Percentiles rank a stretch among this genome's conserved stretches.
phyloP scores from a whole-genome alignment of 2,888 invertebrate species.

The Anthophora plumipes region DNA sequence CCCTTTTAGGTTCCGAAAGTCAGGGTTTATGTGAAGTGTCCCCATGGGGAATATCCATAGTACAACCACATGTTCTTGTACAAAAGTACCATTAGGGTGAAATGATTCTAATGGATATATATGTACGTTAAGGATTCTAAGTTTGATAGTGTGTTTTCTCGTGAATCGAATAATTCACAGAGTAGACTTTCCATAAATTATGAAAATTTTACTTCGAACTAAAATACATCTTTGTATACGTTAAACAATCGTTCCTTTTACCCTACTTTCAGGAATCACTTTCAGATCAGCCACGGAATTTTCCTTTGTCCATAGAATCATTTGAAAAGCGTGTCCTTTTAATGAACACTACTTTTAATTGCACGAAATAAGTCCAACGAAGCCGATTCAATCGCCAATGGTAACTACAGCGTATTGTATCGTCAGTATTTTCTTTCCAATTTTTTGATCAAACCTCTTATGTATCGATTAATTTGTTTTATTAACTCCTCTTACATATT shows the following conservation, averaged over 20 bases:
- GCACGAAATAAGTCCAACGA: no score
- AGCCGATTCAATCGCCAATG: no score
- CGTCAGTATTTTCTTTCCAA: no score
- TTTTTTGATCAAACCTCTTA: no score
- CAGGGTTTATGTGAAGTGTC: slow-evolving; percentile 8
- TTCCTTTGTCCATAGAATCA: no score
- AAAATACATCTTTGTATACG: neutral
- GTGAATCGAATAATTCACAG: neutral
- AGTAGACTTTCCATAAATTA: neutral
- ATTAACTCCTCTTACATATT: no score
- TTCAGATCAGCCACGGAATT: no score
- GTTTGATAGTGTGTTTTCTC: neutral
- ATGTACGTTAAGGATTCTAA: neutral
- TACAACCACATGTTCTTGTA: neutral
- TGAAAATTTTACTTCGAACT: neutral
- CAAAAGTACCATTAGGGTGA: neutral
- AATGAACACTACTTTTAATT: neutral
- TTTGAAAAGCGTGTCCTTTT: neutral
- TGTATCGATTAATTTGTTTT: no score
- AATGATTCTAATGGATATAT: neutral
- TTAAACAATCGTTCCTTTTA: no score
- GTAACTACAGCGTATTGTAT: no score
- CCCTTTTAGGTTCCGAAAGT: neutral
- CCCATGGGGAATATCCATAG: slow-evolving; percentile 9
- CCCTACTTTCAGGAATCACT: no score